A percentile compares a stretch with the other conserved stretches of the same genome.
Conservation (phyloP, 2,797 vertebrate species). For the Gymnothorax reevesii region DNA sequence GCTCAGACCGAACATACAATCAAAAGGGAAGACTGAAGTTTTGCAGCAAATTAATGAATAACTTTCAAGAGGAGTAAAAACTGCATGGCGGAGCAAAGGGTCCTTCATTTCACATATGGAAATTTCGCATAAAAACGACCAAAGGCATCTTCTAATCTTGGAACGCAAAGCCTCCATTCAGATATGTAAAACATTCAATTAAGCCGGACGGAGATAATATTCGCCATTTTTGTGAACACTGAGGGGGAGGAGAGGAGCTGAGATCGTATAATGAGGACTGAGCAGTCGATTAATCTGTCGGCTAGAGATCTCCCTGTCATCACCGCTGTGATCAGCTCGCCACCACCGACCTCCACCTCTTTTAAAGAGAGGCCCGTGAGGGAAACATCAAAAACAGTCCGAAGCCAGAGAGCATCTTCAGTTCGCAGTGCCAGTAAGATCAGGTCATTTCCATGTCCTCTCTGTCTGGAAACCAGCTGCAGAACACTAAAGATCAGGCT, state of each 20-base stretch:
- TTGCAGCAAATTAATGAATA: not conserved
- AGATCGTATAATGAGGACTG: conserved; percentile 67
- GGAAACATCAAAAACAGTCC: not conserved
- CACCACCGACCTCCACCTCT: not conserved
- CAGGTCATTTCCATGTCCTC: not conserved
- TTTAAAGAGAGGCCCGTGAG: not conserved
- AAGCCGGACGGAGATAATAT: conserved; percentile 60
- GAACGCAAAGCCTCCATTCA: conserved; percentile 60
- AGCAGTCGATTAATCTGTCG: conserved; percentile 67
- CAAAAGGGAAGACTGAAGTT: not conserved
- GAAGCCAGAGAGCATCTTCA: not conserved
- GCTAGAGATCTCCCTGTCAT: conserved; percentile 54
- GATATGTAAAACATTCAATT: conserved; percentile 66
- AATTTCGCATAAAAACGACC: conserved; percentile 42
- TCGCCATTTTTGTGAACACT: conserved; percentile 54
- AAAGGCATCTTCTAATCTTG: conserved; percentile 50
- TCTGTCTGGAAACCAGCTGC: not conserved
- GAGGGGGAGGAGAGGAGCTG: conserved; percentile 30
- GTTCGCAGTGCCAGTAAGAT: not conserved
- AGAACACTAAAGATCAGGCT: not conserved
- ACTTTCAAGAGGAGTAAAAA: not conserved
- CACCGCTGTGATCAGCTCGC: not conserved
- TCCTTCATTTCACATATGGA: conserved; percentile 34
- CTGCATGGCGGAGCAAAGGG: not conserved
- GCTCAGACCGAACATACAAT: not conserved